Conservation (phyloP, 2,113 vertebrate genomes). For the Stigmatopora nigra region DNA sequence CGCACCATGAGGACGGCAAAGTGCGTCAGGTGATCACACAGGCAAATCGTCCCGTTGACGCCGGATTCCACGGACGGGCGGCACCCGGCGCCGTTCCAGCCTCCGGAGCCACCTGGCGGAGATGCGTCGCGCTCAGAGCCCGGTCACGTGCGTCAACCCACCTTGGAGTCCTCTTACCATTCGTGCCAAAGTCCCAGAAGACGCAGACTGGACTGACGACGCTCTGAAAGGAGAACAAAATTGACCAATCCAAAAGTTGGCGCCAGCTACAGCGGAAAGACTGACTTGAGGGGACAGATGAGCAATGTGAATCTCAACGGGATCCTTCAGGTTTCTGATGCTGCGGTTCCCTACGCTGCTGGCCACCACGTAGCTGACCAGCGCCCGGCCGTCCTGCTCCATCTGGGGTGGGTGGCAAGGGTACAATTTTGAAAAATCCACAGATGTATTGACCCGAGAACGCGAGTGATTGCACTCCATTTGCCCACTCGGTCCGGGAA, state of each 20-base stretch:
- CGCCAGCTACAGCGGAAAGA: constrained; percentile 67
- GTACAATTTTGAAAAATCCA: no score
- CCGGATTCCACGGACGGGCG: constrained; percentile 45
- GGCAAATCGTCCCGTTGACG: constrained; percentile 75
- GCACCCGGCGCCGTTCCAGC: constrained; percentile 82
- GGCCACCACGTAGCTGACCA: constrained; percentile 91
- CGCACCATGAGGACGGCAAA: constrained; percentile 86
- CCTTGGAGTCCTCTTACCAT: constrained; percentile 65
- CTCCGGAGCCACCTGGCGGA: constrained; percentile 76
- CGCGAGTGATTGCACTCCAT: no score
- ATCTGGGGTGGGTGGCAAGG: constrained; percentile 38
- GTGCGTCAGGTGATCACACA: constrained; percentile 90
- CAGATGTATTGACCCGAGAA: no score
- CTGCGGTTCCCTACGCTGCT: constrained; percentile 86
- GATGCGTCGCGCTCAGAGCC: not conserved
- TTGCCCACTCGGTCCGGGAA: no score
- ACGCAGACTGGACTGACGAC: constrained; percentile 71
- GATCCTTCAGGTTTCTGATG: constrained; percentile 75
- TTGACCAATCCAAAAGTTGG: not conserved
- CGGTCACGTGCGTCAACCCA: not conserved
- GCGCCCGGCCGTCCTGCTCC: constrained; percentile 34
- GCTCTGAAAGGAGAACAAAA: constrained; percentile 56
- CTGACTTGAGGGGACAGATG: constrained; percentile 76
- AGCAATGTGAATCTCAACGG: constrained; percentile 79
- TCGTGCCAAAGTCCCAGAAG: constrained; percentile 89